Base-by-base conservation (phyloP, 1,140 invertebrate species). In the Dreissena polymorpha region DNA sequence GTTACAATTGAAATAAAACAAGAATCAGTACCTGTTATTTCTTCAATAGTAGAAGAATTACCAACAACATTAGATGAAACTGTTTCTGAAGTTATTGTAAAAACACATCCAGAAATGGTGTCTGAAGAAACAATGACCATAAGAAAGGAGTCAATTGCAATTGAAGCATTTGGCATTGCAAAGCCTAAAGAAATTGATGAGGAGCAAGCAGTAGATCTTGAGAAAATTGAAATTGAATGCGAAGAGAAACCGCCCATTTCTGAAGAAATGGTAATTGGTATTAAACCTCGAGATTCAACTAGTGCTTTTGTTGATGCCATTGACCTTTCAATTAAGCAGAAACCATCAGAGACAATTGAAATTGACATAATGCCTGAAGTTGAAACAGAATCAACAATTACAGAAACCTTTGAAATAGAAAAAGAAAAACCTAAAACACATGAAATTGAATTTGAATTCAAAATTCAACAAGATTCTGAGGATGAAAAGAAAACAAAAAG, bases 361-460 rank as follows among this genome's bases (percentile, higher is more conserved):
- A 16, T 53, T 72, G 82, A 77, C 23, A 83, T 68, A 18, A 49
- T 25, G 21, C 39, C 39, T 39, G 39, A 39, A 39, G 39, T 39
- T 2, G 39, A 39, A 39, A 39, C 39, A 39, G 39, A 39, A 39
- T 5, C 39, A 39, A 39, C 39, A 2, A 5, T 39, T 8, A 39
- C 39, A 5, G 39, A 39, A 39, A 39, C 39, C 39, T 5, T 39
- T 39, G 39, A 39, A 39, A 39, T 39, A 23, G 50, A 55, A 18
- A 75, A 78, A 51, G 71, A 65, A 53, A 67, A 16, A 69, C 14
- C 65, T 27, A 63, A 57, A 80, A 49, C 51, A 39, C 57, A 79
- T 60, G 74, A 69, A 71, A 16, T 25, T 53, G 60, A 55, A n/a
- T 10, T 79, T 39, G 53, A 69, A 70, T 51, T 63, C 25, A 63